Percentiles rank a stretch among this genome's conserved stretches.
These are phyloP conservation scores for Acrocephalus arundinaceus DNA, from an alignment of 2,113 vertebrate genomes.

Conservation along the genomic window DNA sequence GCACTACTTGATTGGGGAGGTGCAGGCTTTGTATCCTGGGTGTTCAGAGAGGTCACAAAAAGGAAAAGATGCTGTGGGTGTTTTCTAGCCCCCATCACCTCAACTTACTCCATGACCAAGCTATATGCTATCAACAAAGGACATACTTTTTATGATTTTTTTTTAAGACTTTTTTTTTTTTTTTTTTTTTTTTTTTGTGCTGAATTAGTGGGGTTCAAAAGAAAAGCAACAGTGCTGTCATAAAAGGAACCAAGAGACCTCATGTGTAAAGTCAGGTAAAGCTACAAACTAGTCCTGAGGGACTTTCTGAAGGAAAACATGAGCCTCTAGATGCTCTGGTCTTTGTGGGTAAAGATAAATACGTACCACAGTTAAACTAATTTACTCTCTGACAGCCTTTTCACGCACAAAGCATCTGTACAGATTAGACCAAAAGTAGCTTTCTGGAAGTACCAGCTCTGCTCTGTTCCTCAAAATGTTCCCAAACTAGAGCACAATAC, in stretches of 20 bases:
- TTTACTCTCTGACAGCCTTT: not conserved
- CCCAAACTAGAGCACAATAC: not conserved
- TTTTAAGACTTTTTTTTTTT: no score
- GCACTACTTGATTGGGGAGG: accelerated
- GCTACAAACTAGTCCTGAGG: not conserved
- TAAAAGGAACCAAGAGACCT: not conserved
- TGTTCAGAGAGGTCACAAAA: not conserved
- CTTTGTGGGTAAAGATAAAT: not conserved
- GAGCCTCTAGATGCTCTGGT: not conserved
- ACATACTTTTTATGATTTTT: no score
- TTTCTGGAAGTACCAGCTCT: not conserved
- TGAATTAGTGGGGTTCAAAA: not conserved
- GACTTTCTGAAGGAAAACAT: conserved; percentile 23
- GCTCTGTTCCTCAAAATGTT: not conserved
- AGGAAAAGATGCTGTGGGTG: not conserved
- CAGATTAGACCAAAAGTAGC: not conserved
- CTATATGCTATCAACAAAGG: not conserved
- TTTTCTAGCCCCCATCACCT: not conserved
- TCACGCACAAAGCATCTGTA: not conserved
- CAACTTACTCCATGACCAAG: not conserved
- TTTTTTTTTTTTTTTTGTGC: not conserved
- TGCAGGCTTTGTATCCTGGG: not conserved
- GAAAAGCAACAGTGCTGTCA: not conserved
- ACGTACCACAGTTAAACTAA: not conserved
- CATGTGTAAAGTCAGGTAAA: not conserved